phyloP scores from a whole-genome alignment of 2,113 vertebrate species.

The Oceanites oceanicus region DNA sequence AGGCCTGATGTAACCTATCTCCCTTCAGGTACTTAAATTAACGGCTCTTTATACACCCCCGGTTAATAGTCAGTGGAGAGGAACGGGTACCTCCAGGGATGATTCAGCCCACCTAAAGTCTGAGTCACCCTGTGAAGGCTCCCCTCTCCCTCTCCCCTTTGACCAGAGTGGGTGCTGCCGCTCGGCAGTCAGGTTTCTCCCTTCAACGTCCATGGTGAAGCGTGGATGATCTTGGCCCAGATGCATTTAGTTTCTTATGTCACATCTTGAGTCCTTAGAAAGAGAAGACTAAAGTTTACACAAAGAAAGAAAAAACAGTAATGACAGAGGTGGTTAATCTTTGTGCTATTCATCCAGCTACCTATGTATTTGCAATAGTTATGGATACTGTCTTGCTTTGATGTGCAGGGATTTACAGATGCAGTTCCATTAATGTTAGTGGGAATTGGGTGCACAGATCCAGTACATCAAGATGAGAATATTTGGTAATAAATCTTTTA shows the following conservation, averaged over 20 bases:
- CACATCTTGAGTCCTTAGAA: neutral
- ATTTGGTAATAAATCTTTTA: conserved; percentile 61
- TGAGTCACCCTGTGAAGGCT: conserved; percentile 14
- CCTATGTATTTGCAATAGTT: conserved; percentile 15
- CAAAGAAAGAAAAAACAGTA: neutral
- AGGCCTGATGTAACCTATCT: neutral
- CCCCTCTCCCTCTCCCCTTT: neutral
- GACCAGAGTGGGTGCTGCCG: neutral
- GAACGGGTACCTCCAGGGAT: neutral
- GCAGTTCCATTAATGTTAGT: neutral
- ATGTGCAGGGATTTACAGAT: neutral
- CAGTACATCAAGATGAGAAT: conserved; percentile 40
- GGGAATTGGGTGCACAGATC: conserved; percentile 21
- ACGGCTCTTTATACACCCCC: neutral
- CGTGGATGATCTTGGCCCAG: accelerated
- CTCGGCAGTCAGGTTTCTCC: neutral
- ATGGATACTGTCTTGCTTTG: neutral
- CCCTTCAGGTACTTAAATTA: neutral
- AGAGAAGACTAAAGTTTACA: neutral
- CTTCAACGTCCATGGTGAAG: neutral
- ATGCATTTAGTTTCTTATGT: neutral
- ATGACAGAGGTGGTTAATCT: neutral
- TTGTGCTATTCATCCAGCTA: conserved; percentile 12
- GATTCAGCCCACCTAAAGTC: neutral
- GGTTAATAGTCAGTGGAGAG: neutral